These are phyloP conservation scores for Scolopax mira DNA, from an alignment of 2,113 vertebrate genomes.

Conservation along the genomic window DNA sequence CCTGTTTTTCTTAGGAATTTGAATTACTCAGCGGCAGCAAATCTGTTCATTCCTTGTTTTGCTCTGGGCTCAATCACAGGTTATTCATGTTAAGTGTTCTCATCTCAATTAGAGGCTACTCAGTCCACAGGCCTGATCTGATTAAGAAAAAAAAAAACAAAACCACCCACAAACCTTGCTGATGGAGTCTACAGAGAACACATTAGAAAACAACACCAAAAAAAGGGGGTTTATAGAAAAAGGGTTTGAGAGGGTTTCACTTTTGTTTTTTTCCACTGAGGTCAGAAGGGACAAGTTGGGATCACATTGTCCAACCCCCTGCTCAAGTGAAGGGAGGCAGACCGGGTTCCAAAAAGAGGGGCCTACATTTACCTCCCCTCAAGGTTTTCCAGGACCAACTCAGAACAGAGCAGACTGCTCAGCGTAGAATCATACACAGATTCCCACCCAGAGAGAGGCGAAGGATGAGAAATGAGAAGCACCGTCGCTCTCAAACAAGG, in stretches of 20 bases:
- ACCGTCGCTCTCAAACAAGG: not conserved
- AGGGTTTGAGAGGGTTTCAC: not conserved
- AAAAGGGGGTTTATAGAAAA: not conserved
- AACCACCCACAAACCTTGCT: not conserved
- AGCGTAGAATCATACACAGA: fast-evolving
- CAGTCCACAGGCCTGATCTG: not conserved
- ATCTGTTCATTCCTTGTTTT: not conserved
- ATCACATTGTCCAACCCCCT: not conserved
- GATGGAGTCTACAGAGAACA: not conserved
- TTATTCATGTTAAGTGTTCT: not conserved
- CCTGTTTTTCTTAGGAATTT: not conserved
- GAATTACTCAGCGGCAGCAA: not conserved
- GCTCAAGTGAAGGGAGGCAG: not conserved
- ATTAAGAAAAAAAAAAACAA: not conserved
- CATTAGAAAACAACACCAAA: not conserved
- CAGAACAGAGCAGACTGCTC: not conserved
- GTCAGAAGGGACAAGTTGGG: not conserved
- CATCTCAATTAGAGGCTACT: not conserved
- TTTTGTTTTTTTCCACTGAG: not conserved
- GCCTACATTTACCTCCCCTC: fast-evolving
- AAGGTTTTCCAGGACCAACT: not conserved
- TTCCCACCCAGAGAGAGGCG: not conserved
- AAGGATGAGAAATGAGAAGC: not conserved
- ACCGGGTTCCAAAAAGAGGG: not conserved
- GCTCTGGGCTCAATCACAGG: not conserved